Conservation (phyloP, 2,888 invertebrate genomes). For the Gerris lacustris region DNA sequence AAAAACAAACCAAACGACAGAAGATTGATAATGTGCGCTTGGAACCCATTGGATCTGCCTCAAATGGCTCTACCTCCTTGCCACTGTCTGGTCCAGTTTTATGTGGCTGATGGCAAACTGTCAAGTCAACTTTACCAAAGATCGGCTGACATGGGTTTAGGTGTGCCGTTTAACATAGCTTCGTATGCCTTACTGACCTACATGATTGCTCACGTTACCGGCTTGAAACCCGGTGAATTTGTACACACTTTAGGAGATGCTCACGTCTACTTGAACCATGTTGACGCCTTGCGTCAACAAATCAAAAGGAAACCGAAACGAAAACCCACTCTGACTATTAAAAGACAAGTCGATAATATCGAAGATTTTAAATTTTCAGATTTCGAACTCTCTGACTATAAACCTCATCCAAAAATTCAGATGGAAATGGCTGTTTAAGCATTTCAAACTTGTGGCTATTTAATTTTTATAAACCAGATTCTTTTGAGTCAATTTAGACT, state of each 20-base stretch:
- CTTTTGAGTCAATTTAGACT: not conserved
- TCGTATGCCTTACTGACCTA: constrained; percentile 87
- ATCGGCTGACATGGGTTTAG: constrained; percentile 94
- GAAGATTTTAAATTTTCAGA: constrained; percentile 80
- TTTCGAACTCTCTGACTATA: constrained; percentile 70
- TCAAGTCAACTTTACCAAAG: constrained; percentile 90
- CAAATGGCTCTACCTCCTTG: constrained; percentile 95
- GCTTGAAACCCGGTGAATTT: constrained; percentile 75
- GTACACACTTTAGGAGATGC: constrained; percentile 90
- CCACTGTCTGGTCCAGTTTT: constrained; percentile 89
- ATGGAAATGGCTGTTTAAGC: constrained; percentile 83
- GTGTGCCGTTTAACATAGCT: constrained; percentile 97
- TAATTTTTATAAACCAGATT: not conserved
- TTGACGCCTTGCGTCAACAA: constrained; percentile 70
- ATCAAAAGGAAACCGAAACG: constrained; percentile 60
- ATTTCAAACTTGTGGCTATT: not conserved
- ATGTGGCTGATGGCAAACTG: constrained; percentile 68
- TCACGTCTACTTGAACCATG: constrained; percentile 85
- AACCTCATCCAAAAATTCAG: constrained; percentile 75
- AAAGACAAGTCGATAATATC: constrained; percentile 54
- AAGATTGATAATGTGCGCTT: constrained; percentile 83
- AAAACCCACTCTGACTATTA: constrained; percentile 72
- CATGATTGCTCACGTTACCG: constrained; percentile 93
- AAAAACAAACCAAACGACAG: constrained; percentile 71
- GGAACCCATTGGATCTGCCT: constrained; percentile 81